phyloP scores from a whole-genome alignment of 1,140 invertebrate species.

The Scaptomyza graminum region DNA sequence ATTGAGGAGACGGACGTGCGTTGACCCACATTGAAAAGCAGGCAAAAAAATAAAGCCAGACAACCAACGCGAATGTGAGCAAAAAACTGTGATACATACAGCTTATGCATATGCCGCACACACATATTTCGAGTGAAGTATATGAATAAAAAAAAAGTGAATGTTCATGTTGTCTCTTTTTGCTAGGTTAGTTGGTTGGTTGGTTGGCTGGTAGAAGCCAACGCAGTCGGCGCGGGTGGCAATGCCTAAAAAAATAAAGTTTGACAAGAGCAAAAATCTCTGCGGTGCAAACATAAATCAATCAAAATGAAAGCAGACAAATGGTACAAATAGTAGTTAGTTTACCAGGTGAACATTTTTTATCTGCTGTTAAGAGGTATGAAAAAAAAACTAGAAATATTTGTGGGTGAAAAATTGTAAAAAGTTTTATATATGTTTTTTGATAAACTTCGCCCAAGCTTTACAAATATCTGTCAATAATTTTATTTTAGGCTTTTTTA shows the following conservation, averaged over 20 bases:
- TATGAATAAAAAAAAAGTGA: conserved; percentile 51
- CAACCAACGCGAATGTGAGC: conserved; percentile 39
- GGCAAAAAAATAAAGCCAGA: neutral
- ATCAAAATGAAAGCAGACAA: conserved; percentile 22
- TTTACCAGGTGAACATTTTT: neutral
- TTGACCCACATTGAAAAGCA: conserved; percentile 65
- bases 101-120: conserved; percentile 35
- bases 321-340: neutral
- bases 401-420: neutral
- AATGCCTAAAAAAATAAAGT: neutral
- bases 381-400: neutral
- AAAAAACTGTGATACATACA: conserved; percentile 38
- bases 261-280: conserved; percentile 1
- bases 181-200: neutral
- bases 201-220: conserved; percentile 28
- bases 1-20: conserved; percentile 55
- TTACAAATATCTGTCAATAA: neutral
- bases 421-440: neutral
- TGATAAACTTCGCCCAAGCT: neutral
- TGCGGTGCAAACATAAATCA: conserved; percentile 16
- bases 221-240: conserved; percentile 22
- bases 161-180: conserved; percentile 25
- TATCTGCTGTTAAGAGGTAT: neutral
- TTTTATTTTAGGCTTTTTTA: neutral
- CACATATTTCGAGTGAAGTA: conserved; percentile 13